Evolutionary conservation across 1,140 invertebrate species (phyloP), one percentile per base, ranked within the genome.

Genomic region (Alviniconcha marisindica): DNA sequence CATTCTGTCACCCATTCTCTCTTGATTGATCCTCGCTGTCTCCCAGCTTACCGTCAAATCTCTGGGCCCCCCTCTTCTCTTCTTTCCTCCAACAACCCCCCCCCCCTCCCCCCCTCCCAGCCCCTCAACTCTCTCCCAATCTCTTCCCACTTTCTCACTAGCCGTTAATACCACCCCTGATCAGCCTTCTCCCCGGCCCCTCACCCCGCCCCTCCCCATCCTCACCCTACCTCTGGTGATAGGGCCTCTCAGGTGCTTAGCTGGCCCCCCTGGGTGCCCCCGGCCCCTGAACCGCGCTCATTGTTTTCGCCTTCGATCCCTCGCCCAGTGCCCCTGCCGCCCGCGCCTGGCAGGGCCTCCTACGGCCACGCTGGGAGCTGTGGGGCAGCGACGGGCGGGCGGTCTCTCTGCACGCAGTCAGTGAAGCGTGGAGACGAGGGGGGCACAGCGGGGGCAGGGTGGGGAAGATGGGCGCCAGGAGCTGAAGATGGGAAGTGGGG

Each of bases 1-100:
- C 60, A 66, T 66, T 66, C 60, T 66, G 60, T 66, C 60, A 66
- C 28, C 60, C 60, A 5, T 31, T 66, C 60, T 66, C 60, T 33
- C 60, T 66, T 66, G 60, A 66, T 66, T 66, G 60, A 66, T 66
- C 60, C 60, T 31, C 60, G n/a, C 36, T 66, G 60, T 66, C 60
- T 66, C 60, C 60, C 60, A 10, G 7, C 21, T 28, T 15, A 15
- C n/a, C 60, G 28, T n/a, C n/a, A n/a, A n/a, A n/a, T n/a, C 60
- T n/a, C 56, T n/a, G 10, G 15, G 4, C 56, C 56, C 56, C 7
- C 60, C 60, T 33, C 60, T 15, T 31, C 60, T 15, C 60, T 33
- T 15, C 60, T 33, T 2, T 33, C 36, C 18, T 31, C 60, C 60
- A 5, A n/a, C 3, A 5, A n/a, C n/a, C 28, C 18, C 60, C 60